Evolutionary conservation across 2,888 invertebrate genomes (phyloP).

Genomic region (Cyclophora punctaria): DNA sequence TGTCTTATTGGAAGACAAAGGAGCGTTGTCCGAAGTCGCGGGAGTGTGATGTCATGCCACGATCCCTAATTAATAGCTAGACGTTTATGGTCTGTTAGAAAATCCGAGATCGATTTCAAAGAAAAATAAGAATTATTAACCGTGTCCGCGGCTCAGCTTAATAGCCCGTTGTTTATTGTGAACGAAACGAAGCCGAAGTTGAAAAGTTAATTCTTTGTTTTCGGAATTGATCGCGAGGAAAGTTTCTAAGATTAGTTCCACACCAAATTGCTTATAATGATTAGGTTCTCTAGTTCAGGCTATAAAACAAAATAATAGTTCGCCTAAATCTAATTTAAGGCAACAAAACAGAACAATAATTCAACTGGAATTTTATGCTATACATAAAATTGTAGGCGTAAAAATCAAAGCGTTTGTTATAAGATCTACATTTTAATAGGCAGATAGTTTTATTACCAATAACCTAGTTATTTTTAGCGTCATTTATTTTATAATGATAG

Average conservation of each 20-base stretch:
- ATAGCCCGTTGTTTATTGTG: slow-evolving; percentile 55
- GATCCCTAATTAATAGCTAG: slow-evolving; percentile 56
- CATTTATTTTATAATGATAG: background rate
- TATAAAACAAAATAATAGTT: too few relatives aligned
- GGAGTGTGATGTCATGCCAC: slow-evolving; percentile 59
- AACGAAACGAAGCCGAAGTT: slow-evolving; percentile 21
- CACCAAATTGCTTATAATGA: too few relatives aligned
- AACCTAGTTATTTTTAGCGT: too few relatives aligned
- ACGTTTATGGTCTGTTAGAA: slow-evolving; percentile 49
- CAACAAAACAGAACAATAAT: too few relatives aligned
- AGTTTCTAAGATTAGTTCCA: background rate
- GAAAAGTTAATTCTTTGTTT: slow-evolving; percentile 53
- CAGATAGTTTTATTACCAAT: too few relatives aligned
- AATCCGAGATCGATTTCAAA: slow-evolving; percentile 44
- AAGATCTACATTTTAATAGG: too few relatives aligned
- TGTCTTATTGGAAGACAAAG: slow-evolving; percentile 63
- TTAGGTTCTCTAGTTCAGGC: slow-evolving; percentile 1
- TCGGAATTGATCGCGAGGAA: slow-evolving; percentile 27
- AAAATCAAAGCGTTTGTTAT: too few relatives aligned
- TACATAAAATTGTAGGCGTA: too few relatives aligned
- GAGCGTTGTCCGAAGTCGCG: slow-evolving; percentile 51
- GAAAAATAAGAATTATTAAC: slow-evolving; percentile 53
- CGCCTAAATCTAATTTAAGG: too few relatives aligned
- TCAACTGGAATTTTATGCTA: too few relatives aligned
- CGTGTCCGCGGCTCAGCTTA: slow-evolving; percentile 40